phyloP scores from a whole-genome alignment of 2,113 vertebrate genomes.

The Hippocampus mohnikei region DNA sequence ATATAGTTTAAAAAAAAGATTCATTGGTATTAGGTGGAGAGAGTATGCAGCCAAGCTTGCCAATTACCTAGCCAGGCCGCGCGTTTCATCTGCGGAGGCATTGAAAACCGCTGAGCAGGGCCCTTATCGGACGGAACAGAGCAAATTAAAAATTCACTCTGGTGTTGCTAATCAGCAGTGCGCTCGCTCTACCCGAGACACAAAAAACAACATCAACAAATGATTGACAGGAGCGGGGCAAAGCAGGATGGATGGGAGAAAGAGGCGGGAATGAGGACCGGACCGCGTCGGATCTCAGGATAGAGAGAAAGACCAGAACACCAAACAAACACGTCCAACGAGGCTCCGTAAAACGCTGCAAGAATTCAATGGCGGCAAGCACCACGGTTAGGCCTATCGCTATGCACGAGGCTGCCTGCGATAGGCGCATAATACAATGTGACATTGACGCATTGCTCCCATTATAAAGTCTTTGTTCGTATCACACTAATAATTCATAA shows the following conservation, averaged over 20 bases:
- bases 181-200: slow-evolving; percentile 24
- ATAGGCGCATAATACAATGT: slow-evolving; percentile 72
- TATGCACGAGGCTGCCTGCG: slow-evolving; percentile 63
- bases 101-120: slow-evolving; percentile 54
- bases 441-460: slow-evolving; percentile 73
- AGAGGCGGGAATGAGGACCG: slow-evolving; percentile 18
- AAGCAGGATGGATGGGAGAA: slow-evolving; percentile 8
- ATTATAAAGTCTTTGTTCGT: slow-evolving; percentile 75
- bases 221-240: slow-evolving; percentile 14
- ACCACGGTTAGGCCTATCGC: slow-evolving; percentile 61
- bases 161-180: slow-evolving; percentile 68
- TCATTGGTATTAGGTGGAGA: slow-evolving; percentile 67
- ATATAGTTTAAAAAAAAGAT: slow-evolving; percentile 26
- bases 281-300: slow-evolving; percentile 25
- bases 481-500: slow-evolving; percentile 76
- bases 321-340: slow-evolving; percentile 16
- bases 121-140: slow-evolving; percentile 71
- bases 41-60: slow-evolving; percentile 60
- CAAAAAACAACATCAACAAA: slow-evolving; percentile 59
- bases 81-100: slow-evolving; percentile 67
- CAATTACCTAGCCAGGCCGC: slow-evolving; percentile 67
- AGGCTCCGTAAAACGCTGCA: slow-evolving; percentile 41
- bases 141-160: slow-evolving; percentile 75
- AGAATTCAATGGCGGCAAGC: slow-evolving; percentile 61
- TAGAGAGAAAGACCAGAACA: not conserved